A percentile compares a stretch with the other conserved stretches of the same genome.
phyloP scores from a whole-genome alignment of 1,140 invertebrate species.

The Eupeodes corollae region DNA sequence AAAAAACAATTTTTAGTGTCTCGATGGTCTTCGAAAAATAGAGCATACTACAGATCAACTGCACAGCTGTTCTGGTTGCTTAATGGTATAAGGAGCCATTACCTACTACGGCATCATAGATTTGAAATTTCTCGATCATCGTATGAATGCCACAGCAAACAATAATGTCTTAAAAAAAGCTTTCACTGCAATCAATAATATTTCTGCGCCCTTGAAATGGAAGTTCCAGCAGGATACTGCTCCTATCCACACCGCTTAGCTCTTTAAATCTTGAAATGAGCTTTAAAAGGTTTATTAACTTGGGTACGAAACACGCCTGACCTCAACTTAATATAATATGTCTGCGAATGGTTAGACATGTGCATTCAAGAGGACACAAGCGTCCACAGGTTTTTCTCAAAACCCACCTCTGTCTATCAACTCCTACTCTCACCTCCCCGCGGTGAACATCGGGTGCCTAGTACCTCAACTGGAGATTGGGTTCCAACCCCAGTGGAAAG shows the following conservation, averaged over 20 bases:
- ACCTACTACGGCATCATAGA: background rate
- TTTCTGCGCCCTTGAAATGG: conserved; percentile 1
- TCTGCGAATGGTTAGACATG: too few relatives aligned
- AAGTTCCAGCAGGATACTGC: background rate
- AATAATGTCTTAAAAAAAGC: background rate
- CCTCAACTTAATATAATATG: conserved; percentile 1
- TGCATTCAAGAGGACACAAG: too few relatives aligned
- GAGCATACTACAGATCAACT: too few relatives aligned
- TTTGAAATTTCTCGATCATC: background rate
- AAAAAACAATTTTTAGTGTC: too few relatives aligned
- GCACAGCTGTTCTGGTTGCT: background rate
- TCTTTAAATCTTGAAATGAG: background rate
- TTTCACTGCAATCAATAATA: background rate
- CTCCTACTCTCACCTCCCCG: too few relatives aligned
- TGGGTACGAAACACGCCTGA: background rate
- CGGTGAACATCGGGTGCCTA: too few relatives aligned
- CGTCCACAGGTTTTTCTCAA: too few relatives aligned
- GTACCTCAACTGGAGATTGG: too few relatives aligned
- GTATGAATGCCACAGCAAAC: conserved; percentile 1
- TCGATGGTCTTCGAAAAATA: too few relatives aligned
- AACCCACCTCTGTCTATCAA: too few relatives aligned
- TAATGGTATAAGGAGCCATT: conserved; percentile 1
- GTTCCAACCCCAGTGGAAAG: too few relatives aligned
- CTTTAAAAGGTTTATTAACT: background rate
- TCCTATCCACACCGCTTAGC: background rate